Conservation (phyloP, 2,888 invertebrate species). For the Eilema caniola region DNA sequence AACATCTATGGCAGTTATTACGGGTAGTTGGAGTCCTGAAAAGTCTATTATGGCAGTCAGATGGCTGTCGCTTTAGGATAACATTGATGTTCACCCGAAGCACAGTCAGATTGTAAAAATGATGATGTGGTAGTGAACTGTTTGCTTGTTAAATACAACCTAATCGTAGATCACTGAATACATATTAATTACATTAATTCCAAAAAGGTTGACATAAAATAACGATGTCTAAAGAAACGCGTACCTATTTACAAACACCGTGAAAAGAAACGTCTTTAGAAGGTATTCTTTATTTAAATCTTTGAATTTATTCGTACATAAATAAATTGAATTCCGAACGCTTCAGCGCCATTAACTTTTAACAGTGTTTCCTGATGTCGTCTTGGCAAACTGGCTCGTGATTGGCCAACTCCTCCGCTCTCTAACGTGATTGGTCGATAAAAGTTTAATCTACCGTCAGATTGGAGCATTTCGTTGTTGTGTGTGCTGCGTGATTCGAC, state of each 20-base stretch:
- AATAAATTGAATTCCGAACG: conserved; percentile 43
- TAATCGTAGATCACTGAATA: not conserved
- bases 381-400: conserved; percentile 33
- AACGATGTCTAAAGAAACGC: not conserved
- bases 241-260: not conserved
- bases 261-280: conserved; percentile 5
- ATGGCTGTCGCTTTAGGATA: too few relatives aligned
- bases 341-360: conserved; percentile 40
- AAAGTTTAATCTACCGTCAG: conserved; percentile 54
- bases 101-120: too few relatives aligned
- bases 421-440: conserved; percentile 56
- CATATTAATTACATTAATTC: not conserved
- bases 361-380: conserved; percentile 44
- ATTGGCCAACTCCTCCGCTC: conserved; percentile 55
- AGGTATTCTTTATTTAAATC: conserved; percentile 9
- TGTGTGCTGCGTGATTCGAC: conserved; percentile 43
- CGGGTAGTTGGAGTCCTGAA: too few relatives aligned
- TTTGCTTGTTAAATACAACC: not conserved
- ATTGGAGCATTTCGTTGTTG: conserved; percentile 53
- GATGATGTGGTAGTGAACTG: not conserved
- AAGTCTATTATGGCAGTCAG: too few relatives aligned
- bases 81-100: too few relatives aligned
- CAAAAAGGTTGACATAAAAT: not conserved
- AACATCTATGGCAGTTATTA: too few relatives aligned
- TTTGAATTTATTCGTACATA: conserved; percentile 20